Conservation (phyloP, 2,113 vertebrate species). For the Rutilus rutilus region DNA sequence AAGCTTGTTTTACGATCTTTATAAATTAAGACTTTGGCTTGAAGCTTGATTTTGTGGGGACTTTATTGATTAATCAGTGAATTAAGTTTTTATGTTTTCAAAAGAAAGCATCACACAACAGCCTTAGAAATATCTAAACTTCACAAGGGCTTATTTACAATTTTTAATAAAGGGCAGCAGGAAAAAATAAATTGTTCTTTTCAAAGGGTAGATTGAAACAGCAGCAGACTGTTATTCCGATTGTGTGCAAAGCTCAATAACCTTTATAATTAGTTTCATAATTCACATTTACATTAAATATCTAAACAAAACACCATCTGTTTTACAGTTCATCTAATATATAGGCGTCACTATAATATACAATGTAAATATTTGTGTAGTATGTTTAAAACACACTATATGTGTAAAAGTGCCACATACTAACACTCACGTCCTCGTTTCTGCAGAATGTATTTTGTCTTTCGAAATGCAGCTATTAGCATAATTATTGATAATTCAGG, state of each 20-base stretch:
- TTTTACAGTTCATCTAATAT: background rate
- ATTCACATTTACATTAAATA: background rate
- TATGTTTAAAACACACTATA: background rate
- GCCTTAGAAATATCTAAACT: background rate
- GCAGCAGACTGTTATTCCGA: background rate
- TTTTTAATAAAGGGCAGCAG: background rate
- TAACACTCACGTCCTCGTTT: background rate
- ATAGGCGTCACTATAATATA: background rate
- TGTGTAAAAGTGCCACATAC: background rate
- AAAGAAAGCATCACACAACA: constrained; percentile 18
- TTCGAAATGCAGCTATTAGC: constrained; percentile 19
- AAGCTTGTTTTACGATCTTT: constrained; percentile 2
- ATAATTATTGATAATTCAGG: constrained; percentile 46
- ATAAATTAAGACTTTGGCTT: background rate
- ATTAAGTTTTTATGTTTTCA: constrained; percentile 18
- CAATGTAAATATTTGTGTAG: background rate
- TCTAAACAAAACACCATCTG: constrained; percentile 2
- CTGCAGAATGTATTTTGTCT: constrained; percentile 13
- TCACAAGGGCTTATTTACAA: background rate
- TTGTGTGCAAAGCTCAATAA: background rate
- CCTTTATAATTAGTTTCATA: constrained; percentile 11
- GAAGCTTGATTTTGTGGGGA: background rate
- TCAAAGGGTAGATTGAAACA: background rate
- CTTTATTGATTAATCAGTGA: constrained; percentile 17
- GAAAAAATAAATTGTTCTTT: background rate